Conservation (phyloP, 2,888 invertebrate genomes). For the Pterobdella sp. region DNA sequence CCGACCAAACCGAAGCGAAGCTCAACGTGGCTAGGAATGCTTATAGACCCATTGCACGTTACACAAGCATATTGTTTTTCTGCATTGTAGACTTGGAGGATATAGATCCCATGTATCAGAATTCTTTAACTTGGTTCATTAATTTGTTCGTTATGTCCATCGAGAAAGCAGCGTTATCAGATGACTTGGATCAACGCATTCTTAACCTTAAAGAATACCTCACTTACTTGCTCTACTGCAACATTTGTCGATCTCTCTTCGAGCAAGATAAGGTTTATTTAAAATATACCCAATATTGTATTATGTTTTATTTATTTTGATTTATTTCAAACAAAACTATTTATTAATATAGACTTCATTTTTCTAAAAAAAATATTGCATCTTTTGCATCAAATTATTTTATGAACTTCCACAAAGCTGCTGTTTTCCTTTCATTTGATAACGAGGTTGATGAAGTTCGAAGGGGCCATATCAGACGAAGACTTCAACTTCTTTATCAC, state of each 20-base stretch:
- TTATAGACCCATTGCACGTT: constrained; percentile 52
- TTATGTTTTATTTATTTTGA: not conserved
- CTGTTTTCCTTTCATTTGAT: constrained; percentile 53
- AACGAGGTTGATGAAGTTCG: constrained; percentile 51
- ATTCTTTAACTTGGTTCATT: constrained; percentile 54
- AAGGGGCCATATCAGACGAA: constrained; percentile 52
- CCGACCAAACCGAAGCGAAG: constrained; percentile 53
- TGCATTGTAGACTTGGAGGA: constrained; percentile 53
- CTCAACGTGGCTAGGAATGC: constrained; percentile 52
- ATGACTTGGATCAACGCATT: constrained; percentile 47
- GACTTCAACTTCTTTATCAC: constrained; percentile 82
- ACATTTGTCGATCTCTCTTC: constrained; percentile 53
- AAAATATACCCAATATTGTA: not conserved
- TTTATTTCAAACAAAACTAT: not conserved
- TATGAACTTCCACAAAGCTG: constrained; percentile 42
- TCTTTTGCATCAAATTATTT: not conserved
- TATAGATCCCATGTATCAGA: constrained; percentile 55
- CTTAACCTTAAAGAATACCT: constrained; percentile 50
- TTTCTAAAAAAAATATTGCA: not conserved
- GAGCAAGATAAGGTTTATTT: constrained; percentile 52
- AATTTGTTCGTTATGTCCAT: constrained; percentile 52
- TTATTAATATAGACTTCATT: not conserved
- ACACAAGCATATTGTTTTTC: constrained; percentile 54
- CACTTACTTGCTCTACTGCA: constrained; percentile 53
- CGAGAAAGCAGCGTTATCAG: constrained; percentile 52